Conservation (phyloP, 2,797 vertebrate species). For the Semaprochilodus insignis region DNA sequence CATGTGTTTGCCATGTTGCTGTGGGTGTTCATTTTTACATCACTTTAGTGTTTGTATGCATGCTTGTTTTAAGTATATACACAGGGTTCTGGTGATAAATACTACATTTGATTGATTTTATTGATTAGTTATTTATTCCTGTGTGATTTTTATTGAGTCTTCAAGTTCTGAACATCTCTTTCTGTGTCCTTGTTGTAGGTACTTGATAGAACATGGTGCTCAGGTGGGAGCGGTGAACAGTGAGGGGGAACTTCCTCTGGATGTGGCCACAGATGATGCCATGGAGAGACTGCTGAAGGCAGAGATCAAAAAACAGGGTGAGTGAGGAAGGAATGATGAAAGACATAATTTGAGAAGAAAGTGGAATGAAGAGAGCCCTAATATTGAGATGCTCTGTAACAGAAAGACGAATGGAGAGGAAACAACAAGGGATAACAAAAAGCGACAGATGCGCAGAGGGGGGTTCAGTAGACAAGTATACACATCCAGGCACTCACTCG, state of each 20-base stretch:
- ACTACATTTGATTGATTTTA: neutral
- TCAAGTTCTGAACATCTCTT: too few species aligned
- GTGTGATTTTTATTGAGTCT: too few species aligned
- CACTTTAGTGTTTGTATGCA: neutral
- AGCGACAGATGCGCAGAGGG: neutral
- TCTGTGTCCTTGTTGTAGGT: conserved; percentile 60
- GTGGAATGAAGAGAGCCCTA: neutral
- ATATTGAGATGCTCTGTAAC: neutral
- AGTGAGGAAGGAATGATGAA: conserved; percentile 9
- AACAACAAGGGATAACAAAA: neutral
- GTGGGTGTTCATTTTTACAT: conserved; percentile 11
- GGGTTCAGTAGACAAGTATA: neutral
- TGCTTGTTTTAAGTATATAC: too few species aligned
- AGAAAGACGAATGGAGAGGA: neutral
- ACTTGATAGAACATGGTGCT: conserved; percentile 77
- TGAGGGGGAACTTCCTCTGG: conserved; percentile 87
- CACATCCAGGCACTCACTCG: neutral
- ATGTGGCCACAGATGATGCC: conserved; percentile 83
- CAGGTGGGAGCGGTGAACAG: conserved; percentile 84
- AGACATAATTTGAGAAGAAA: neutral
- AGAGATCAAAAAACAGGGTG: conserved; percentile 87
- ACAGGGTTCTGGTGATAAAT: neutral
- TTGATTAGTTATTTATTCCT: too few species aligned
- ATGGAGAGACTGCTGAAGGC: conserved; percentile 84
- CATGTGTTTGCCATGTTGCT: neutral